Conservation (phyloP, 2,797 vertebrate species). For the Sitta carolinensis region DNA sequence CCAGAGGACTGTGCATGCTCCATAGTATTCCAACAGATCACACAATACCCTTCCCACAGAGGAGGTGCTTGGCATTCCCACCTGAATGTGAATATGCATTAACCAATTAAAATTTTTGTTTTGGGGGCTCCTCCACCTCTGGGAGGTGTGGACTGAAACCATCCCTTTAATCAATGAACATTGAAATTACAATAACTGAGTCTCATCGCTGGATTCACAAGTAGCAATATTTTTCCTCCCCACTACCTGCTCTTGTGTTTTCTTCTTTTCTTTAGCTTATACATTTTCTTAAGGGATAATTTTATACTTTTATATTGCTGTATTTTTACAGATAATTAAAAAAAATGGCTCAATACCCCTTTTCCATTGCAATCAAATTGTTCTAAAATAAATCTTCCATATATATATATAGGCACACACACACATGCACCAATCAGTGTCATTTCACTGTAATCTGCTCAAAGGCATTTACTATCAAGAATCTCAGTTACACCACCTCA, state of each 20-base stretch:
- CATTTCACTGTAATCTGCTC: neutral
- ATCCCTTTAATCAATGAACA: neutral
- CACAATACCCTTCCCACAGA: fast-evolving
- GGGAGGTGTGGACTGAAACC: neutral
- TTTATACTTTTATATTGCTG: neutral
- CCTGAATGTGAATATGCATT: neutral
- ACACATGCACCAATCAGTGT: no score
- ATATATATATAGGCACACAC: no score
- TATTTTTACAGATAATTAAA: neutral
- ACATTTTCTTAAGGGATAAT: neutral
- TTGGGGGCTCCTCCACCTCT: neutral
- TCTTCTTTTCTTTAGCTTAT: neutral
- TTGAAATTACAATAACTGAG: neutral
- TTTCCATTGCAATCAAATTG: neutral
- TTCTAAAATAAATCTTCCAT: neutral
- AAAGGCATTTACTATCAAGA: neutral
- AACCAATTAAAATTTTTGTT: neutral
- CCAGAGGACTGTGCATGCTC: no score
- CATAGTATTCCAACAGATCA: neutral
- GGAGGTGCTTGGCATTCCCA: neutral
- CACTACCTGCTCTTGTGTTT: neutral
- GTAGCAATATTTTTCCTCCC: neutral
- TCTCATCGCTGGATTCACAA: fast-evolving
- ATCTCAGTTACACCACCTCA: no score
- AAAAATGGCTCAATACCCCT: neutral